Evolutionary conservation across 1,140 invertebrate species (phyloP).

Genomic region (Drosophila elegans): DNA sequence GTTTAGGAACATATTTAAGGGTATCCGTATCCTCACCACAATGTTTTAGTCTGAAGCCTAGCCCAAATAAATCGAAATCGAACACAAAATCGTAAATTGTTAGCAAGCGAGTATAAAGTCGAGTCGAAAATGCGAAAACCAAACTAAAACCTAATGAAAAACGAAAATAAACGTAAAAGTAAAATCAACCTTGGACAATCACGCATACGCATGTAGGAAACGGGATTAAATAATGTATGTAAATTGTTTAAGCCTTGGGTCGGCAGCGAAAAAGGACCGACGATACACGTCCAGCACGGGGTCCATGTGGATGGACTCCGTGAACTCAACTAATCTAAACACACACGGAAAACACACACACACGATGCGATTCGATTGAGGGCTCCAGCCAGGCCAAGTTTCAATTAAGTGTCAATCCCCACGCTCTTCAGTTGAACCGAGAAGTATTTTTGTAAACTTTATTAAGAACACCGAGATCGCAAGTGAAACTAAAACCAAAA

Average conservation of each 20-base stretch:
- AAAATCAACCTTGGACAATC: conserved; percentile 76
- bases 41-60: conserved; percentile 66
- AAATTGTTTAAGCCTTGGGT: conserved; percentile 54
- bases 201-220: conserved; percentile 69
- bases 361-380: conserved; percentile 42
- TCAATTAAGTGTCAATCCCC: conserved; percentile 56
- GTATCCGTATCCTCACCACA: conserved; percentile 51
- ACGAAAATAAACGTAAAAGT: conserved; percentile 39
- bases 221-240: conserved; percentile 53
- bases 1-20: conserved; percentile 34
- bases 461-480: conserved; percentile 40
- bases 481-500: conserved; percentile 4
- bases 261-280: conserved; percentile 7
- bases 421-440: conserved; percentile 57
- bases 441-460: conserved; percentile 70
- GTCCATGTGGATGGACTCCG: conserved; percentile 28
- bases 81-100: conserved; percentile 27
- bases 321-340: conserved; percentile 41
- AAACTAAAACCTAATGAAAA: conserved; percentile 31
- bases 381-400: conserved; percentile 44
- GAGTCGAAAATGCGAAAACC: conserved; percentile 33
- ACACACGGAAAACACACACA: neutral
- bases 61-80: conserved; percentile 33
- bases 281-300: conserved; percentile 48
- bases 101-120: conserved; percentile 32